Conservation (phyloP, 2,888 invertebrate species). For the Caenorhabditis virilis region DNA sequence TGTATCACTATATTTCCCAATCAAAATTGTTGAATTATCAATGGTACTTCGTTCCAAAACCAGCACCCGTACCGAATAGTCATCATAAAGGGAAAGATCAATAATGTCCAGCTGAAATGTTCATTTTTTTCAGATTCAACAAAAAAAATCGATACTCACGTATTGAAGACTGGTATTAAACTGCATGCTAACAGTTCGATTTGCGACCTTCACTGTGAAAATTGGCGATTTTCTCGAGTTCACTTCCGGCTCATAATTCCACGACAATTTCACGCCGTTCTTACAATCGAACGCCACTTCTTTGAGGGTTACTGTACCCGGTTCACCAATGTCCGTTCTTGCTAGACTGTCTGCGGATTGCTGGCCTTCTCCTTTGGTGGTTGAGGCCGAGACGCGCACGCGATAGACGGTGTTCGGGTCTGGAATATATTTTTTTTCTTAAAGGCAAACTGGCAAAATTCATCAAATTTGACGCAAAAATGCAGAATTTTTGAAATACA, state of each 20-base stretch:
- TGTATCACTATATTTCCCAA: constrained; percentile 38
- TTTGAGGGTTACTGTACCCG: constrained; percentile 37
- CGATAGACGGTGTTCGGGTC: constrained; percentile 56
- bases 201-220: constrained; percentile 30
- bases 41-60: constrained; percentile 34
- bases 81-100: constrained; percentile 42
- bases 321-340: constrained; percentile 49
- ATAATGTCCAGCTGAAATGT: constrained; percentile 42
- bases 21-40: constrained; percentile 39
- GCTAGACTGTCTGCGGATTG: constrained; percentile 51
- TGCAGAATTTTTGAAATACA: too few species aligned
- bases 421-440: constrained; percentile 36
- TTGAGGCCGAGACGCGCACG: constrained; percentile 58
- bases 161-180: constrained; percentile 31
- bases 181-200: constrained; percentile 19
- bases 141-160: not conserved
- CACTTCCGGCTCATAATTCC: constrained; percentile 28
- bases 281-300: constrained; percentile 42
- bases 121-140: constrained; percentile 2
- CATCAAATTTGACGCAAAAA: too few species aligned
- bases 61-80: constrained; percentile 46
- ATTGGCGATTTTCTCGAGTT: constrained; percentile 28
- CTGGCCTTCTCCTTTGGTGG: constrained; percentile 61
- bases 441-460: too few species aligned
- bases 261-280: constrained; percentile 27